phyloP scores from a whole-genome alignment of 2,113 vertebrate genomes.

The Cnemophilus loriae region DNA sequence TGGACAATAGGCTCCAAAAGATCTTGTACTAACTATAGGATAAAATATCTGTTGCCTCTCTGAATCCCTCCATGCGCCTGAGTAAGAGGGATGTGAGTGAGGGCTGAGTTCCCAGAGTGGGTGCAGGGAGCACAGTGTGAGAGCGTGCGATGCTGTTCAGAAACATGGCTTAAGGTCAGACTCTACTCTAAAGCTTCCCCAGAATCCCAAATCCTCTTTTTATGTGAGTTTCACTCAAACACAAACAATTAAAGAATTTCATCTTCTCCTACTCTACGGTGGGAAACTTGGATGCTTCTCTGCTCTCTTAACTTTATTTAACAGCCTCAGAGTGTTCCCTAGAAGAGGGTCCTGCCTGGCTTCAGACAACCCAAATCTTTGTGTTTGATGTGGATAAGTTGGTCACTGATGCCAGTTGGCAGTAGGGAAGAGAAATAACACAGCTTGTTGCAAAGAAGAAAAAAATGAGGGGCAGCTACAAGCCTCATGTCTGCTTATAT shows the following conservation, averaged over 20 bases:
- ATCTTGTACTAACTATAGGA: neutral
- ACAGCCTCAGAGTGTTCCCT: neutral
- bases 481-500: neutral
- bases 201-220: slow-evolving; percentile 64
- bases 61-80: neutral
- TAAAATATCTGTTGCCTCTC: neutral
- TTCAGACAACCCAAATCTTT: neutral
- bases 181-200: slow-evolving; percentile 43
- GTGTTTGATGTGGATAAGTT: neutral
- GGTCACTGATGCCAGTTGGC: neutral
- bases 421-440: neutral
- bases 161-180: slow-evolving; percentile 49
- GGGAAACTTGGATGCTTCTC: slow-evolving; percentile 45
- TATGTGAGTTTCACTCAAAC: slow-evolving; percentile 61
- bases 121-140: slow-evolving; percentile 14
- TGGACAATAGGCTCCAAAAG: neutral
- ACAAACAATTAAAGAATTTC: slow-evolving; percentile 63
- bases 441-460: neutral
- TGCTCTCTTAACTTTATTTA: slow-evolving; percentile 37
- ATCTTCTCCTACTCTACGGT: slow-evolving; percentile 2
- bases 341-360: slow-evolving; percentile 10
- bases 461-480: neutral
- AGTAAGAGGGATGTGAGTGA: neutral
- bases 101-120: slow-evolving; percentile 17
- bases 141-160: neutral